These are phyloP conservation scores for Limanda limanda DNA, from an alignment of 2,113 vertebrate genomes.

Conservation along the genomic window DNA sequence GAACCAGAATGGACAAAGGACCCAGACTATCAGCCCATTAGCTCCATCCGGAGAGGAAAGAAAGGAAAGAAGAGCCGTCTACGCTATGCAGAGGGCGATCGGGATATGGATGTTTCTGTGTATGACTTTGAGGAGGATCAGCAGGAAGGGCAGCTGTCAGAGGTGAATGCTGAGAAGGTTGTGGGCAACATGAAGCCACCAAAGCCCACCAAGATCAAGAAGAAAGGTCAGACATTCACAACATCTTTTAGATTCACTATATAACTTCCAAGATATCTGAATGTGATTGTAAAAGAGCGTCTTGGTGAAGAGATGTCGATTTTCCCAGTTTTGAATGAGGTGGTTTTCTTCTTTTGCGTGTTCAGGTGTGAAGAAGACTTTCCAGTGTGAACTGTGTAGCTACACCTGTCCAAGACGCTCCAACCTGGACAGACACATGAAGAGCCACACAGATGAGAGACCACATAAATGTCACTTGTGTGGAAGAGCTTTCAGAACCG, in stretches of 20 bases:
- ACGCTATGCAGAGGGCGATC: constrained; percentile 95
- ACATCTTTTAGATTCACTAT: not conserved
- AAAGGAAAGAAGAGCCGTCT: constrained; percentile 92
- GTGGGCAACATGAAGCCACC: constrained; percentile 99
- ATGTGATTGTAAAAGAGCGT: too few species aligned
- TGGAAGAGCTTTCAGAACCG: constrained; percentile 96
- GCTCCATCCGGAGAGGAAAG: constrained; percentile 58
- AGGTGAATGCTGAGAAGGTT: constrained; percentile 99
- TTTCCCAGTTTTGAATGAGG: not conserved
- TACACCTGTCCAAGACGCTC: constrained; percentile 98
- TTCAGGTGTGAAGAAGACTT: constrained; percentile 98
- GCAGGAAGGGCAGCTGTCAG: constrained; percentile 96
- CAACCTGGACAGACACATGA: constrained; percentile 98
- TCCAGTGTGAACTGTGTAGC: constrained; percentile 99
- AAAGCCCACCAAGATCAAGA: constrained; percentile 99
- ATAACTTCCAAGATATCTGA: too few species aligned
- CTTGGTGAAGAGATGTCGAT: too few species aligned
- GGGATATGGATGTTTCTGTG: constrained; percentile 97
- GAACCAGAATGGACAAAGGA: constrained; percentile 95
- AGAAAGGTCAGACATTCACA: constrained; percentile 87
- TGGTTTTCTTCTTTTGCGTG: not conserved
- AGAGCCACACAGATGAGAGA: constrained; percentile 98
- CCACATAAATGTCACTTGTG: constrained; percentile 99
- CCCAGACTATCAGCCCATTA: constrained; percentile 94
- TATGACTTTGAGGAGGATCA: constrained; percentile 99